Base-by-base conservation (phyloP, 2,888 invertebrate genomes). In the Venusia cambrica region DNA sequence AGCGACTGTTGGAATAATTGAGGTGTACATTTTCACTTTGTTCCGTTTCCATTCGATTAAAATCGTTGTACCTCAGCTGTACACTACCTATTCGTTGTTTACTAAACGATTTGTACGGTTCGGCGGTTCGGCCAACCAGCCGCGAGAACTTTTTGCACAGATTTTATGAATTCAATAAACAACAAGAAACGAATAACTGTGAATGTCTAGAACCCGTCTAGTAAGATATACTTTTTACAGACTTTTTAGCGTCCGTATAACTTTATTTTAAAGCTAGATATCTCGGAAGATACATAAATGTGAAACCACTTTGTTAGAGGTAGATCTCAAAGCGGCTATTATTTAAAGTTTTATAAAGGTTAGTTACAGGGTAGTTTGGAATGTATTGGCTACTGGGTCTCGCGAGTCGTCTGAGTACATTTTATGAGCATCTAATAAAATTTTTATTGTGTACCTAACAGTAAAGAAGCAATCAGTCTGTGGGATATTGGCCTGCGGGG, bases 21-120 rank as follows among this genome's bases (percentile, higher is more conserved):
- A 85, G 85, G 85, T 85, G 85, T 84, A 81, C 84, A 85, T 84
- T 85, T 85, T 84, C 85, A 84, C 84, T 84, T 85, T 85, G 84
- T 83, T 81, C 84, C 76, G 80, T 83, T 83, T 85, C 85, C 85
- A 83, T 81, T 84, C 84, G 85, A 85, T 85, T 85, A 84, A 85
- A 83, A 85, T 73, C 74, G 81, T 73, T 80, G 81, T 83, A 84
- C 81, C 75, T 70, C 83, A 73, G 77, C 76, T 80, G 79, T 83
- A 81, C 69, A 72, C 74, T 65, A 75, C 77, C 81, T 80, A 79
- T 81, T 81, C 83, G 80, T 77, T 73, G 80, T 79, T 84, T 84
- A 85, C 84, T 84, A 84, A 85, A 81, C 85, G 84, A 84, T 85
- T 85, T 83, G 79, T 73, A 76, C 83, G 78, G 80, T 76, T 75